Conservation (phyloP, 2,797 vertebrate species). For the Enteromius anoplus region DNA sequence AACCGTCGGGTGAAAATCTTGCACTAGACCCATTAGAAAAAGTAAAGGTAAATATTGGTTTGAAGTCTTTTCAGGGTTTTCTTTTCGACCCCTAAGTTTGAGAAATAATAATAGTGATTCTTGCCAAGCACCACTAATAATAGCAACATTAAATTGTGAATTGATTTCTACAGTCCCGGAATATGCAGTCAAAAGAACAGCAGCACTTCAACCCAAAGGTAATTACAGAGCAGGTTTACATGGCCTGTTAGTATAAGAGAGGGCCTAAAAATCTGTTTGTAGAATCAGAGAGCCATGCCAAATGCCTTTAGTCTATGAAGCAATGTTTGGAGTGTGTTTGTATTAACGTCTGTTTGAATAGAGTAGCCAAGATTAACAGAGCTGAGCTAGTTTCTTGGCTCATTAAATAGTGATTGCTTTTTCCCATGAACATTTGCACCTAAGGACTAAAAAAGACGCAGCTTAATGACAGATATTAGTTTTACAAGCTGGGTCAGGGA, state of each 20-base stretch:
- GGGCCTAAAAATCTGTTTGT: slow-evolving; percentile 44
- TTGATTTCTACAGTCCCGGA: slow-evolving; percentile 31
- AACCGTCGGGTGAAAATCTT: background rate
- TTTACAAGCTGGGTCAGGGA: slow-evolving; percentile 59
- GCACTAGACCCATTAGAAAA: slow-evolving; percentile 2
- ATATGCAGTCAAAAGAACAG: slow-evolving; percentile 32
- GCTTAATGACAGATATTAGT: slow-evolving; percentile 60
- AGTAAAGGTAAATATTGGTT: background rate
- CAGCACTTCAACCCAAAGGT: slow-evolving; percentile 26
- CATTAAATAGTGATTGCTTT: slow-evolving; percentile 59
- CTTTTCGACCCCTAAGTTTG: background rate
- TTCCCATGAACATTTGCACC: slow-evolving; percentile 62
- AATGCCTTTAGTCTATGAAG: slow-evolving; percentile 31
- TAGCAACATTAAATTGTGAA: slow-evolving; percentile 27
- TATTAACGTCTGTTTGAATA: slow-evolving; percentile 50
- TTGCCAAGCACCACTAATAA: slow-evolving; percentile 22
- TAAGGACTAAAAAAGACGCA: slow-evolving; percentile 44
- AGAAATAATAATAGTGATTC: slow-evolving; percentile 16
- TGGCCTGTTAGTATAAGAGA: slow-evolving; percentile 36
- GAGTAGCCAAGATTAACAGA: slow-evolving; percentile 61
- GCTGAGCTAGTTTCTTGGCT: slow-evolving; percentile 55
- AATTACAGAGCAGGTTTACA: slow-evolving; percentile 39
- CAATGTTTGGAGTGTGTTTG: slow-evolving; percentile 38
- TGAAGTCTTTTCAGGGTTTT: background rate
- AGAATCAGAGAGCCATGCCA: slow-evolving; percentile 44